Base-by-base conservation (phyloP, 2,888 invertebrate genomes). In the Caenorhabditis sp. region DNA sequence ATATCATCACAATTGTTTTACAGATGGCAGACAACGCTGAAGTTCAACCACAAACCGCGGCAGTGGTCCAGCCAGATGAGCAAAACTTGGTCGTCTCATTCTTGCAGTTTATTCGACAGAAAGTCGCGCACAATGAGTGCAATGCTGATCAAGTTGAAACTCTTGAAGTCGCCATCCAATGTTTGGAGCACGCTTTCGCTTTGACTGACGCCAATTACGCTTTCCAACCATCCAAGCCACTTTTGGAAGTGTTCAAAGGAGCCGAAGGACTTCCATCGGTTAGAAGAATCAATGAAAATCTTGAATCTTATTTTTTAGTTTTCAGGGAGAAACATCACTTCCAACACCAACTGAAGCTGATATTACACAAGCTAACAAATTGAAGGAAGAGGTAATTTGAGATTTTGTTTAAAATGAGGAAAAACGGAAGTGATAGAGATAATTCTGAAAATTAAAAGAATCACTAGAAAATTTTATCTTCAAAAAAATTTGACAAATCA, bases 141-240 rank as follows among this genome's bases (percentile, higher is more conserved):
- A 82, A 67, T 27, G 60, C 76, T 12, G 86, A 85, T 49, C 85
- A 86, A 38, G 77, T 83, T 20, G 87, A 86, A 59, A 81, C 80
- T 26, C 70, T 87, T 14, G 87, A 87, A 74, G 97, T 97, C 68
- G 95, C 95, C 50, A 92, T 94, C 80, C 96, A 97, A 89, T 97
- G 97, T 56, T 83, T 81, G 81, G 95, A 96, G 89, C 93, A 93
- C 59, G 94, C 95, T 8, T 97, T 94, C 88, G 92, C 92, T 80
- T 90, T 95, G 0, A 88, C 88, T 76, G 88, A 89, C 38, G 87
- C 88, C 67, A 90, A 90, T 79, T 83, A 85, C 62, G 85, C 85
- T 31, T 86, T 85, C 79, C 87, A 87, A 63, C 85, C 87, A 20
- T 87, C 88, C 12, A 88, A 86, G 63, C 87, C 89, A 58, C 85